These are phyloP conservation scores for Aspidoscelis tigris DNA, from an alignment of 2,113 vertebrate genomes.

Conservation along the genomic window DNA sequence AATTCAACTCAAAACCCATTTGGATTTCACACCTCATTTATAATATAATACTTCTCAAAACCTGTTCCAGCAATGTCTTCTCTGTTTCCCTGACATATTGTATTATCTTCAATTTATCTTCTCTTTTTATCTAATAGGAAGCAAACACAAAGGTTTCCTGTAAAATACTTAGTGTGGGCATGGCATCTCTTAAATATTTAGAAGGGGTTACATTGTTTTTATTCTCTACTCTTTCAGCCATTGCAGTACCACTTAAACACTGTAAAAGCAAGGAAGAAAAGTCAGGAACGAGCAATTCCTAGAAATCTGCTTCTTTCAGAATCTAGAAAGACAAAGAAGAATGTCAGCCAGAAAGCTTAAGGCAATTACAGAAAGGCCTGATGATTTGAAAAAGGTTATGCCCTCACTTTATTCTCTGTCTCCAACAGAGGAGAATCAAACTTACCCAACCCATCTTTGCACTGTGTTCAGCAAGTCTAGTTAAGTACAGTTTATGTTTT, in stretches of 20 bases:
- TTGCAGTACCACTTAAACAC: neutral
- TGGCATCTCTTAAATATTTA: neutral
- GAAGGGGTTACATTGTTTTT: neutral
- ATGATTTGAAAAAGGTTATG: slow-evolving; percentile 24
- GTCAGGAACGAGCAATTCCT: neutral
- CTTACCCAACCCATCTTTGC: neutral
- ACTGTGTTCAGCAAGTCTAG: slow-evolving; percentile 2
- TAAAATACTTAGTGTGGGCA: neutral
- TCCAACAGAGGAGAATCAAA: slow-evolving; percentile 15
- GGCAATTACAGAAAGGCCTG: slow-evolving; percentile 40
- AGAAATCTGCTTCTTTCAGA: neutral
- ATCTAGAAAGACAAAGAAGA: slow-evolving; percentile 11
- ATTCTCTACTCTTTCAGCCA: neutral
- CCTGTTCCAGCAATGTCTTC: neutral
- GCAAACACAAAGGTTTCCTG: neutral
- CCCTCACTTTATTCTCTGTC: neutral
- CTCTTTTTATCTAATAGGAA: neutral
- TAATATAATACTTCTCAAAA: neutral
- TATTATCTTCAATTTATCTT: no score
- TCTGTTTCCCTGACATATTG: neutral
- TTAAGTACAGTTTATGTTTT: slow-evolving; percentile 38
- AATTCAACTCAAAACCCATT: neutral
- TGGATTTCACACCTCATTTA: neutral
- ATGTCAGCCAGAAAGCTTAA: slow-evolving; percentile 30
- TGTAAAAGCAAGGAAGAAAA: neutral